These are phyloP conservation scores for Pachyrhynchus sulphureomaculatus DNA, from an alignment of 1,140 invertebrate genomes.

Conservation along the genomic window DNA sequence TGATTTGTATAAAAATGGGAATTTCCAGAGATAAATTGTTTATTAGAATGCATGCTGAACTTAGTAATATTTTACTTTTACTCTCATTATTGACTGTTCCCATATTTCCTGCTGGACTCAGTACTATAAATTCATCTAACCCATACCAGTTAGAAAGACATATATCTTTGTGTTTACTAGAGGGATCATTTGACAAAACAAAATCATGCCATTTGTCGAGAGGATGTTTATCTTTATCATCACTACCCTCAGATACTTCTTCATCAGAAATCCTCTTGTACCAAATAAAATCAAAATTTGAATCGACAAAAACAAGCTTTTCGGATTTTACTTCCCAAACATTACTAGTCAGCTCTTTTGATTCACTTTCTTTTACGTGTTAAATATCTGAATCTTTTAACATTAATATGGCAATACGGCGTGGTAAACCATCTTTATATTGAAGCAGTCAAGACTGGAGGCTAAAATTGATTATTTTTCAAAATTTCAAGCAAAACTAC, in stretches of 20 bases:
- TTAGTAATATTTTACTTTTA: constrained; percentile 80
- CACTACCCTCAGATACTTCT: constrained; percentile 40
- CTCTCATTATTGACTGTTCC: constrained; percentile 72
- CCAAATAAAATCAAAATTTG: constrained; percentile 62
- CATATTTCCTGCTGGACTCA: constrained; percentile 61
- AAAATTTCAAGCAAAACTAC: no score
- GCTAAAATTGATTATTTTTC: no score
- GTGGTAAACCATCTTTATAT: no score
- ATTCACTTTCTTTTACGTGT: constrained; percentile 23
- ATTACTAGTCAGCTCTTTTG: constrained; percentile 4
- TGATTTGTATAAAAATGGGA: constrained; percentile 85
- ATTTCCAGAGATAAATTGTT: constrained; percentile 78
- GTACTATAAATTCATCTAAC: constrained; percentile 78
- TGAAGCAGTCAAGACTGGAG: no score
- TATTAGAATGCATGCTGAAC: constrained; percentile 81
- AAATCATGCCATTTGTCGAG: constrained; percentile 44
- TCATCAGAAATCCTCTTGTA: constrained; percentile 44
- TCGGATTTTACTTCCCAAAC: constrained; percentile 51
- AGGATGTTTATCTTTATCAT: constrained; percentile 40
- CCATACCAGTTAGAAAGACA: constrained; percentile 71
- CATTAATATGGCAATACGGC: no score
- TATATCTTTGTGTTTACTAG: constrained; percentile 29
- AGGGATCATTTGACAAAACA: constrained; percentile 27
- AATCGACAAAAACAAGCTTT: constrained; percentile 56
- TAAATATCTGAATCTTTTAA: no score